Conservation (phyloP, 2,888 invertebrate genomes). For the Enchytraeus crypticus region DNA sequence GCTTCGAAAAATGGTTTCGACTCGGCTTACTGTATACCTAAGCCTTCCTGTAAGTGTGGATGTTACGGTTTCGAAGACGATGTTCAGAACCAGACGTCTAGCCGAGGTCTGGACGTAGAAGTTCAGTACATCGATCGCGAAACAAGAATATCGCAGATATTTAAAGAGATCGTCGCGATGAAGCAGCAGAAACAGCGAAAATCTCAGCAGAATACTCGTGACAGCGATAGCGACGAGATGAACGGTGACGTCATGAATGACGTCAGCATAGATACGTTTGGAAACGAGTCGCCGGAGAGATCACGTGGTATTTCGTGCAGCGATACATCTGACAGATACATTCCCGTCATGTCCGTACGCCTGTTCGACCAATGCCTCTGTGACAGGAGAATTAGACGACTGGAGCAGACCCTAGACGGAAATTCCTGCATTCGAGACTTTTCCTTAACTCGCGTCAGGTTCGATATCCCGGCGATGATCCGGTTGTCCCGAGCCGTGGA, state of each 20-base stretch:
- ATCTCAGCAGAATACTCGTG: constrained; percentile 9
- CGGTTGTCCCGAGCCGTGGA: constrained; percentile 30
- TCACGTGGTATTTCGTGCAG: not conserved
- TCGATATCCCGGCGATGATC: constrained; percentile 32
- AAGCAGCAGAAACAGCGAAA: constrained; percentile 27
- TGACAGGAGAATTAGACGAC: constrained; percentile 27
- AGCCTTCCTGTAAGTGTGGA: not conserved
- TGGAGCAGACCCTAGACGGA: constrained; percentile 31
- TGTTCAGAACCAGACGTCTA: not conserved
- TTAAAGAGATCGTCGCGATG: constrained; percentile 37
- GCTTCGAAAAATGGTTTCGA: too few relatives aligned
- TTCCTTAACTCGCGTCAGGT: constrained; percentile 38
- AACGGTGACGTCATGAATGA: constrained; percentile 13
- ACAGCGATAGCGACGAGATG: not conserved
- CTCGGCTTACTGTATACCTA: not conserved
- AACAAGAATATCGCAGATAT: constrained; percentile 33
- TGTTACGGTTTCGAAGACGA: not conserved
- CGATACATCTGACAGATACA: constrained; percentile 13
- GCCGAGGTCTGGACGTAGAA: constrained; percentile 36
- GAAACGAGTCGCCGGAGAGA: not conserved
- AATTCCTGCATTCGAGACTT: constrained; percentile 39
- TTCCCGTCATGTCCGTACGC: constrained; percentile 39
- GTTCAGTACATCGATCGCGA: constrained; percentile 37
- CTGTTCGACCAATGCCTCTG: constrained; percentile 38
- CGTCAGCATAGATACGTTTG: too few relatives aligned